These are phyloP conservation scores for Stichopus chloronotus DNA, from an alignment of 35 echinoderm and acorn worm genomes.

Conservation along the genomic window DNA sequence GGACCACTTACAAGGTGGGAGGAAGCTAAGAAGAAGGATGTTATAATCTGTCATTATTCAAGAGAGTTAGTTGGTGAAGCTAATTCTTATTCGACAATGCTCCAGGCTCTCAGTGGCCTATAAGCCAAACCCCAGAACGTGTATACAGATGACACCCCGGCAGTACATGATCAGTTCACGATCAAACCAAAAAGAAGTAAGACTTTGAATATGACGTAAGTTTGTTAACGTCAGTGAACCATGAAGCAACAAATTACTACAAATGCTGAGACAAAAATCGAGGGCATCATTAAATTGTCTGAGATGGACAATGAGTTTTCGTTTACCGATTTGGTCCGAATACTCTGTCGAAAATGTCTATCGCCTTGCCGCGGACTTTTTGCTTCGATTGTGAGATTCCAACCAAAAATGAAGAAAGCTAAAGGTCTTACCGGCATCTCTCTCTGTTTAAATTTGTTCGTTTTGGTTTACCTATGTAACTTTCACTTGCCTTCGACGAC, in stretches of 20 bases:
- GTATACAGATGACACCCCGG: too few relatives aligned
- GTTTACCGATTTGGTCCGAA: neutral
- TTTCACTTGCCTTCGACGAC: conserved; percentile 4
- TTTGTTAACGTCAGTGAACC: neutral
- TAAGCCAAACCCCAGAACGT: too few relatives aligned
- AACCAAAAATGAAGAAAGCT: neutral
- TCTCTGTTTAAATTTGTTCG: neutral
- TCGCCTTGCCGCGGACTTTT: neutral
- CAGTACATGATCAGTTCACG: too few relatives aligned
- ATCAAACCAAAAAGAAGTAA: too few relatives aligned
- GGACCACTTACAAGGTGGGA: neutral
- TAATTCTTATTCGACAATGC: too few relatives aligned
- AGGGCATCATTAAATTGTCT: neutral
- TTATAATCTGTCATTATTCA: too few relatives aligned
- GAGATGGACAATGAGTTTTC: conserved; percentile 23
- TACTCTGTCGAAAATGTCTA: conserved; percentile 7
- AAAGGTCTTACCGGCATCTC: neutral
- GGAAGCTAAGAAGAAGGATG: neutral
- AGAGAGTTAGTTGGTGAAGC: too few relatives aligned
- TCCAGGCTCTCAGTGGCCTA: too few relatives aligned
- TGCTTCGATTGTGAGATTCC: neutral
- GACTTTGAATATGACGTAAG: neutral
- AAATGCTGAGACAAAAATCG: neutral
- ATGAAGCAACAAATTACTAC: neutral
- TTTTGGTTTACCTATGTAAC: conserved; percentile 3